Evolutionary conservation across 2,888 invertebrate species (phyloP), one percentile per base, ranked within the genome.

Genomic region (Eupithecia tripunctaria): DNA sequence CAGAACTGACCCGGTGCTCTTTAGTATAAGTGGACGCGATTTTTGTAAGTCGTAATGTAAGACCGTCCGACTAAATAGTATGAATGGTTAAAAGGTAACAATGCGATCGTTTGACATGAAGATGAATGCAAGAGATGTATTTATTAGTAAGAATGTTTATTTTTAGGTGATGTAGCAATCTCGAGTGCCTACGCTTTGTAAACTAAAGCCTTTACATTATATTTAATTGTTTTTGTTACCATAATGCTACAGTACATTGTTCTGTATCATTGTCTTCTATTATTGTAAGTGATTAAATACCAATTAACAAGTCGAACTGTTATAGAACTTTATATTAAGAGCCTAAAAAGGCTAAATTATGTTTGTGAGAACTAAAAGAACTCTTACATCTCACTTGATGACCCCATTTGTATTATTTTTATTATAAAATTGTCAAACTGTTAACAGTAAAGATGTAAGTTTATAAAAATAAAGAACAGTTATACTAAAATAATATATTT

Each of bases 151-250:
- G 94, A 92, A 91, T 92, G 94, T 87, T 86, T 91, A 89, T 82
- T 87, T 81, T 86, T 89, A 92, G 91, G 88, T 90, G 89, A 92
- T 92, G 91, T 93, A 93, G 94, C 93, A 94, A 94, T 94, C 94
- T 94, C 94, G 94, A 94, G 94, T 94, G 94, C 94, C 94, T 94
- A 94, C 91, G 94, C 94, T 94, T 94, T 94, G 93, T 94, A 93
- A 93, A 94, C 90, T 91, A 91, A 93, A 94, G 93, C 92, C 90
- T 92, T 86, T 85, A 85, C 84, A 83, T 92, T 92, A 85, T 84
- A 83, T 92, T 93, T 89, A 89, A 92, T 92, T 94, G 92, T 93
- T 94, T 94, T 94, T 93, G 93, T 94, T 94, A 93, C 94, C 94
- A 93, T 92, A 89, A 90, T 88, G 92, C 92, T 92, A 89, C 93